phyloP scores from a whole-genome alignment of 2,888 invertebrate genomes.

The Bhutanitis thaidina region DNA sequence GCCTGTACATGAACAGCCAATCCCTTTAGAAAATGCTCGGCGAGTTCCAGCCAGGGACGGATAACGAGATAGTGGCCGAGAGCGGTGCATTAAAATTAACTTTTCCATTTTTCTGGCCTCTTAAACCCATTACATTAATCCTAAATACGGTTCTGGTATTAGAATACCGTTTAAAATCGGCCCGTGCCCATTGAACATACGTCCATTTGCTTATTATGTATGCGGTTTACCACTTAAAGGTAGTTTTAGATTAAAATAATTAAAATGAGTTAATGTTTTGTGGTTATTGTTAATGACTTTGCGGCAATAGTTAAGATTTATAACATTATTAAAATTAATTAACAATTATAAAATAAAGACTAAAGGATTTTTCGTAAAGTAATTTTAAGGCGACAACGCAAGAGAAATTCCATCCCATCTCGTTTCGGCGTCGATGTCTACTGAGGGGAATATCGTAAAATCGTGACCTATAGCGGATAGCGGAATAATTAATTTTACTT shows the following conservation, averaged over 20 bases:
- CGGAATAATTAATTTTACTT: too few species aligned
- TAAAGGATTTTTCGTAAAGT: too few species aligned
- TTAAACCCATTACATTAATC: constrained; percentile 40
- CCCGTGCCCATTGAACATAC: constrained; percentile 4
- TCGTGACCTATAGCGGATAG: too few species aligned
- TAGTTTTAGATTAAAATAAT: background rate
- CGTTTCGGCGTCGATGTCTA: too few species aligned
- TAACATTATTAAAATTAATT: too few species aligned
- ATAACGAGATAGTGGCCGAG: constrained; percentile 45
- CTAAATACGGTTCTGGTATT: constrained; percentile 31
- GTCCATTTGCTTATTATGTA: constrained; percentile 5
- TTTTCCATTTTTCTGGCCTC: constrained; percentile 49
- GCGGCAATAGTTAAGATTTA: too few species aligned
- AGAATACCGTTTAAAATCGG: constrained; percentile 22
- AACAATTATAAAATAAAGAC: too few species aligned
- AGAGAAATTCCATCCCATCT: too few species aligned
- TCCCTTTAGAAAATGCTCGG: constrained; percentile 40
- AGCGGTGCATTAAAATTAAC: constrained; percentile 52
- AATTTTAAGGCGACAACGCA: too few species aligned
- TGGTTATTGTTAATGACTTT: background rate
- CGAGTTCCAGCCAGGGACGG: constrained; percentile 29
- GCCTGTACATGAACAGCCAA: constrained; percentile 32
- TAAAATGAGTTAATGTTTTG: background rate
- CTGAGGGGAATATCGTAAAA: too few species aligned
- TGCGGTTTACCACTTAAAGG: background rate